These are phyloP conservation scores for Spodoptera picta DNA, from an alignment of 2,888 invertebrate species.

Conservation along the genomic window DNA sequence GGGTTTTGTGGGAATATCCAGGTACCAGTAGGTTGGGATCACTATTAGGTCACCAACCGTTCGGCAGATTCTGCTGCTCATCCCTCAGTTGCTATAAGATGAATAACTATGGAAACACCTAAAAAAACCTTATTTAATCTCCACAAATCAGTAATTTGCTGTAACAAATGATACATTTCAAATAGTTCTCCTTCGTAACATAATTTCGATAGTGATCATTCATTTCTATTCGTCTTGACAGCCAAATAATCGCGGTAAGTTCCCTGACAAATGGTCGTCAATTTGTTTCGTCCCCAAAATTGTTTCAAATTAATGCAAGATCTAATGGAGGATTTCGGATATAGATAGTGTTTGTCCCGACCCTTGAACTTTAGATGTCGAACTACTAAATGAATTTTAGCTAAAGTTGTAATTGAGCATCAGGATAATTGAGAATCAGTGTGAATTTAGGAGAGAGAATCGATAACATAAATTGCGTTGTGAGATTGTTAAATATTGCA, in stretches of 20 bases:
- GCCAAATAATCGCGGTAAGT: constrained; percentile 54
- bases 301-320: constrained; percentile 68
- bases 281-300: constrained; percentile 64
- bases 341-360: constrained; percentile 64
- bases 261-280: constrained; percentile 57
- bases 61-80: no score
- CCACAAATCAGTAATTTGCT: constrained; percentile 31
- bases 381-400: constrained; percentile 53
- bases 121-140: no score
- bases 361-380: constrained; percentile 65
- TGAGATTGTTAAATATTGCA: no score
- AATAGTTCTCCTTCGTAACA: constrained; percentile 54
- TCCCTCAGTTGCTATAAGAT: background rate
- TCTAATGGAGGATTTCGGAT: constrained; percentile 55
- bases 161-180: constrained; percentile 44
- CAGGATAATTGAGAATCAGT: constrained; percentile 15
- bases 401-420: constrained; percentile 55
- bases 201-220: constrained; percentile 53
- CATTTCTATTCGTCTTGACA: constrained; percentile 56
- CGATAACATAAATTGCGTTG: no score
- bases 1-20: no score
- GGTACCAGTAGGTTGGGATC: no score
- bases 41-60: no score
- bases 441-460: background rate
- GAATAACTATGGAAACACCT: background rate